Percentiles rank a stretch among this genome's conserved stretches.
These are phyloP conservation scores for Cuculus canorus DNA, from an alignment of 2,797 vertebrate genomes.

Conservation along the genomic window DNA sequence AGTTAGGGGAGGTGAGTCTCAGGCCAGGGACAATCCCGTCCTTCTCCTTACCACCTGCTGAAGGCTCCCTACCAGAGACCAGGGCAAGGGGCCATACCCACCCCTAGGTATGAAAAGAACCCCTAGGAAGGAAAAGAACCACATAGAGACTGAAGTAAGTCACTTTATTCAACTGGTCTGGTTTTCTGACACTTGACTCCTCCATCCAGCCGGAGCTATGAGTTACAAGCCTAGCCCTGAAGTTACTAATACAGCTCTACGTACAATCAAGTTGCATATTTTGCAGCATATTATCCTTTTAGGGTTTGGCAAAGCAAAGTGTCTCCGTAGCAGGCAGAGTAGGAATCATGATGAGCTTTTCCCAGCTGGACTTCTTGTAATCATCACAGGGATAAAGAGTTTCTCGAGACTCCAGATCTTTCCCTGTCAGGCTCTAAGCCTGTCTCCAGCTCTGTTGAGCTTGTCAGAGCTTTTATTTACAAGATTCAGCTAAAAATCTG, in stretches of 20 bases:
- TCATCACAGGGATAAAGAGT: conserved; percentile 9
- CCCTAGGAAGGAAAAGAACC: not conserved
- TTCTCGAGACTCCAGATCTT: not conserved
- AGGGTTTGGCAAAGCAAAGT: not conserved
- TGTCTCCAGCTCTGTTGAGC: conserved; percentile 19
- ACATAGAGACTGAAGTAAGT: not conserved
- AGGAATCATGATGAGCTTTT: conserved; percentile 54
- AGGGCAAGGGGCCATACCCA: not conserved
- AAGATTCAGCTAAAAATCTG: conserved; percentile 50
- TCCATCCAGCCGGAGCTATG: not conserved
- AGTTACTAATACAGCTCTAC: not conserved
- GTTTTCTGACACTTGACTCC: not conserved
- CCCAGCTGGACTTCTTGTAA: conserved; percentile 59
- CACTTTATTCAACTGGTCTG: not conserved
- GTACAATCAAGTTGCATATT: not conserved
- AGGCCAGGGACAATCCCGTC: not conserved
- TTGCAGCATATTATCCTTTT: not conserved
- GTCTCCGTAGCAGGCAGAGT: not conserved
- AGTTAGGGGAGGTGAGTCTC: not conserved
- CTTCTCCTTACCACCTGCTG: not conserved
- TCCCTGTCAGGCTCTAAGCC: conserved; percentile 28
- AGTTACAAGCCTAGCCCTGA: not conserved
- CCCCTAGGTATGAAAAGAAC: no score
- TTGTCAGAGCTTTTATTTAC: conserved; percentile 42
- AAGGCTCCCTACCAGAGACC: not conserved